Evolutionary conservation across 1,140 invertebrate genomes (phyloP).

Genomic region (Aphelinus certus): DNA sequence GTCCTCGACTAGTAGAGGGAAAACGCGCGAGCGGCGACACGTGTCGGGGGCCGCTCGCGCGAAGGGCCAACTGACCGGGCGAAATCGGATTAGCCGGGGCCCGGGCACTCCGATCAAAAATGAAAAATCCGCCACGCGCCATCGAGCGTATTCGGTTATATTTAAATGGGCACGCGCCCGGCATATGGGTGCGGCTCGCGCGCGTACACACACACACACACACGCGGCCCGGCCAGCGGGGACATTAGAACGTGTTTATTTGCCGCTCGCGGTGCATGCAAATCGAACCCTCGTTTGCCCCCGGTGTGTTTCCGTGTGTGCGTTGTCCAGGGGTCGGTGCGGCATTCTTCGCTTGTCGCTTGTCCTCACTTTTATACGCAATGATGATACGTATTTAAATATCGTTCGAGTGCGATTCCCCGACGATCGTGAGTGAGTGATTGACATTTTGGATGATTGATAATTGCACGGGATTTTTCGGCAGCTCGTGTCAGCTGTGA

Average conservation of each 20-base stretch:
- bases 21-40: constrained; percentile 31
- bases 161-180: constrained; percentile 20
- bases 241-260: constrained; percentile 35
- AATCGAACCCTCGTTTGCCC: constrained; percentile 18
- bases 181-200: not conserved
- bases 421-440: too few relatives aligned
- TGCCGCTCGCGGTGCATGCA: constrained; percentile 15
- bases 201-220: too few relatives aligned
- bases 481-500: too few relatives aligned
- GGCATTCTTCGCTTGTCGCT: not conserved
- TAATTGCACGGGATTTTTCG: too few relatives aligned
- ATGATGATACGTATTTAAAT: not conserved
- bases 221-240: not conserved
- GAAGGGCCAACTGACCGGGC: constrained; percentile 11
- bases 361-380: not conserved
- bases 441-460: too few relatives aligned
- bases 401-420: not conserved
- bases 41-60: constrained; percentile 27
- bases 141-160: not conserved
- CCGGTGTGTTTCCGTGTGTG: too few relatives aligned
- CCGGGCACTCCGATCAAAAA: constrained; percentile 1
- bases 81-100: constrained; percentile 31
- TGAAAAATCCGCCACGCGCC: constrained; percentile 1
- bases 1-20: not conserved
- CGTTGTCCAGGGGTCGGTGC: not conserved